Base-by-base conservation (phyloP, 2,113 vertebrate genomes). In the Oceanites oceanicus region DNA sequence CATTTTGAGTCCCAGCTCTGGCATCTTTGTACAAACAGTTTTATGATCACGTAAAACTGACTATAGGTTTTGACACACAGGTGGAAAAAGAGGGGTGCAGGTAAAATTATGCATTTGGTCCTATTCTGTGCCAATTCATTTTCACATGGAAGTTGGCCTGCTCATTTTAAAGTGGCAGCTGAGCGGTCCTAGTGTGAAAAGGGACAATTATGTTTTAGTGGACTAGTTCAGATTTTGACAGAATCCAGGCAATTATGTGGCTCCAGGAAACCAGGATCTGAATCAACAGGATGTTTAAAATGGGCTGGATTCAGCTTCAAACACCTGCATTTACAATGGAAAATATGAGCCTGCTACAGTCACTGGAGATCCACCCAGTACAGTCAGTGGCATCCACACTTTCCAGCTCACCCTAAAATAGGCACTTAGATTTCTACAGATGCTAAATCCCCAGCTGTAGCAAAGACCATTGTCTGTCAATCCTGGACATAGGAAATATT, bases 231-330 rank as follows among this genome's bases (percentile, higher is more conserved):
- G 47, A 38, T 77, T 86, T 83, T 81, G 21, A 52, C 14, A 68
- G 59, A 80, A 55, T 53, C 36, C 42, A 83, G 38, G 59, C 59
- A 79, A 86, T 42, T 83, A 40, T 5, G 2, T 8, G 25, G 14
- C 25, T 61, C 21, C 63, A 67, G 87, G 26, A 92, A 92, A 92
- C 8, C 40, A 80, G 44, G 76, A 85, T 65, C 56, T 76, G 77
- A 88, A 96, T 84, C 76, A 95, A 87, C 3, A 1, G 65, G 81
- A 93, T 90, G 80, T 93, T 95, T 91, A 63, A 81, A 94, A 68
- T 36, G n/a, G 44, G 32, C 29, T 90, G 73, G 56, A 78, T 75
- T 90, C 47, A 82, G n/a, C 34, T 91, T 82, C 77, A 59, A 67
- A 81, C 77, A 88, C 38, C 77, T 90, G 73, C 53, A 83, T 79